A percentile compares a stretch with the other conserved stretches of the same genome.
Conservation (phyloP, 2,113 vertebrate genomes). For the Periophthalmus modestus region DNA sequence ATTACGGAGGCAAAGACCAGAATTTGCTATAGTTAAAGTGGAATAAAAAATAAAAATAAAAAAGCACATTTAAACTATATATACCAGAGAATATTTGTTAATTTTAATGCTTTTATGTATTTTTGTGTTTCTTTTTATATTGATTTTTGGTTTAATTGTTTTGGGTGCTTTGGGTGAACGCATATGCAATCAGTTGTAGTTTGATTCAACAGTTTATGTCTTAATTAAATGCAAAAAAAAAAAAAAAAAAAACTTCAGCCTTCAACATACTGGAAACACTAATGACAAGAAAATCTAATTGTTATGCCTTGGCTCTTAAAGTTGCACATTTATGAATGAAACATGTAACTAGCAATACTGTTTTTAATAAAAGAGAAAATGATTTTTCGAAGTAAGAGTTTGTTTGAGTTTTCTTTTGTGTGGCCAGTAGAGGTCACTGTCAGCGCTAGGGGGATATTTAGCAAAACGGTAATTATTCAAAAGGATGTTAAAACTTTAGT, state of each 20-base stretch:
- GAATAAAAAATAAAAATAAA: conserved; percentile 54
- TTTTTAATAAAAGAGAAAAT: conserved; percentile 80
- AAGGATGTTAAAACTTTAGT: not conserved
- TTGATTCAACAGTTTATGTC: conserved; percentile 72
- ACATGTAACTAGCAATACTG: conserved; percentile 82
- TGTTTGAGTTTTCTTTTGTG: not conserved
- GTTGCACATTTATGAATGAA: conserved; percentile 79
- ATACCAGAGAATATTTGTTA: conserved; percentile 80
- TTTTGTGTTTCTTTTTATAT: conserved; percentile 66
- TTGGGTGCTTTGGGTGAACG: conserved; percentile 76
- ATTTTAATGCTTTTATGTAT: conserved; percentile 75
- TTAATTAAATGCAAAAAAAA: conserved; percentile 65
- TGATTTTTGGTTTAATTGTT: conserved; percentile 76
- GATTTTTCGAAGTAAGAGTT: conserved; percentile 43
- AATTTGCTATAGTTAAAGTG: conserved; percentile 56
- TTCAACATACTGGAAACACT: conserved; percentile 64
- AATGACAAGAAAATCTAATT: conserved; percentile 55
- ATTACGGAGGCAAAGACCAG: conserved; percentile 45
- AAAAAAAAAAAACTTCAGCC: conserved; percentile 16
- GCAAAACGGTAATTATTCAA: not conserved
- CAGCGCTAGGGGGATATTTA: not conserved
- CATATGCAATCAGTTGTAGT: conserved; percentile 79
- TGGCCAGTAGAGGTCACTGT: conserved; percentile 25
- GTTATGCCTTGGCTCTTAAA: conserved; percentile 78
- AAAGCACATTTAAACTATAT: conserved; percentile 82